A percentile compares a stretch with the other conserved stretches of the same genome.
phyloP scores from a whole-genome alignment of 2,113 vertebrate species.

The Microcebus ravelobensis region DNA sequence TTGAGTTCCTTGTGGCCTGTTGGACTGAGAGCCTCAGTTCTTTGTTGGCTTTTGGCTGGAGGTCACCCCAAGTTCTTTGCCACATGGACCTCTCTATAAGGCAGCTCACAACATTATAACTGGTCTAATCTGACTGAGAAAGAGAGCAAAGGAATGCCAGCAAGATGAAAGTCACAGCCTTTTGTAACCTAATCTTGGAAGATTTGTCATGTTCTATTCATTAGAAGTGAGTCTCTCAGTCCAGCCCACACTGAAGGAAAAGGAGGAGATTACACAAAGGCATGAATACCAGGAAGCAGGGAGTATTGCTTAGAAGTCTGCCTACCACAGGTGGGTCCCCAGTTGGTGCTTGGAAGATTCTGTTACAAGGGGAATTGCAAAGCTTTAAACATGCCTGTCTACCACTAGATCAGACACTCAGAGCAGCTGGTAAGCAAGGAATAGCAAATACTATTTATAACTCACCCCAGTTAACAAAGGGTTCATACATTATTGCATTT shows the following conservation, averaged over 20 bases:
- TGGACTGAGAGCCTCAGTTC: not conserved
- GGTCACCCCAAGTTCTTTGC: not conserved
- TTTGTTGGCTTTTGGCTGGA: not conserved
- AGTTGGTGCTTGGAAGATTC: not conserved
- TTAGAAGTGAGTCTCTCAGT: constrained; percentile 12
- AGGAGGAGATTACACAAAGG: not conserved
- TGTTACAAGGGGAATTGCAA: not conserved
- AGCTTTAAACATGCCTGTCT: not conserved
- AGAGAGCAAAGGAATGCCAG: not conserved
- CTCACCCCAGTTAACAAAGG: not conserved
- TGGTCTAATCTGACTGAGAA: not conserved
- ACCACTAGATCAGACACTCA: not conserved
- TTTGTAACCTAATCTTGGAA: not conserved
- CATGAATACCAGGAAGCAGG: not conserved
- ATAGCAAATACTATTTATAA: not conserved
- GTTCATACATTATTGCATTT: not conserved
- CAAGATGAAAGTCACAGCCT: not conserved
- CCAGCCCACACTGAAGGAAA: not conserved
- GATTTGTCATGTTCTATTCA: not conserved
- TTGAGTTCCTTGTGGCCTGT: not conserved
- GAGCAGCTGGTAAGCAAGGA: not conserved
- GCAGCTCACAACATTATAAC: not conserved
- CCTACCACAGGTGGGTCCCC: not conserved
- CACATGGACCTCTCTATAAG: not conserved
- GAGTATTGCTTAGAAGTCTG: not conserved